These are phyloP conservation scores for Gadopsis marmoratus DNA, from an alignment of 2,797 vertebrate genomes.

Conservation along the genomic window DNA sequence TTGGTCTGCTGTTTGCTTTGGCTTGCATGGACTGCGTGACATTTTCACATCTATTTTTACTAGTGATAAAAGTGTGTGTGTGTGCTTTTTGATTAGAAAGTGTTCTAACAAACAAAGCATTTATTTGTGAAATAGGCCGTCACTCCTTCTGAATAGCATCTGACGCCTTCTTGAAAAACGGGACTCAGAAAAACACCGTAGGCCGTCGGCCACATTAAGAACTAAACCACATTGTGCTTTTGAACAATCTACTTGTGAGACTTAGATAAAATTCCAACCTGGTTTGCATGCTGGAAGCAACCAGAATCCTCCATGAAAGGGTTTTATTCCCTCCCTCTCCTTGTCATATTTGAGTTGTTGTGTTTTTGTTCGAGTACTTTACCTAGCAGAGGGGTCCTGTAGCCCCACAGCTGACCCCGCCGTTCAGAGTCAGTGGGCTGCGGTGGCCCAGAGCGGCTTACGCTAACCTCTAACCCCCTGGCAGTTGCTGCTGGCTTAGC, in stretches of 20 bases:
- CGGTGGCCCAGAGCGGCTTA: slow-evolving; percentile 65
- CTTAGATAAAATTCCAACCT: slow-evolving; percentile 11
- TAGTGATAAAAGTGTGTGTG: neutral
- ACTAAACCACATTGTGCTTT: neutral
- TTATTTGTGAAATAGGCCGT: slow-evolving; percentile 17
- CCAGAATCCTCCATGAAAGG: slow-evolving; percentile 24
- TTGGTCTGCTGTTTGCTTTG: neutral
- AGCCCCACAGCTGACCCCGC: slow-evolving; percentile 48
- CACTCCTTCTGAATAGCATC: neutral
- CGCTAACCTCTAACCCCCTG: slow-evolving; percentile 67
- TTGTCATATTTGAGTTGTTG: slow-evolving; percentile 10
- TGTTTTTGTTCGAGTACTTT: slow-evolving; percentile 11
- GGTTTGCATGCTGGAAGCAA: slow-evolving; percentile 6
- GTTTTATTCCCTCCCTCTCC: neutral
- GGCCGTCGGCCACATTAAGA: neutral
- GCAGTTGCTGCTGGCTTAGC: slow-evolving; percentile 52
- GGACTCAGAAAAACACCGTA: neutral
- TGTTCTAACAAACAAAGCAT: slow-evolving; percentile 17
- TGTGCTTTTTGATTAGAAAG: neutral
- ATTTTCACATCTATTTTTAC: neutral
- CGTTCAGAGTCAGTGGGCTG: slow-evolving; percentile 70
- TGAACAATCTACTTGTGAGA: slow-evolving; percentile 19
- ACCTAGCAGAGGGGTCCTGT: slow-evolving; percentile 30
- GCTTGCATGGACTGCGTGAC: neutral
- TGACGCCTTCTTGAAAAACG: slow-evolving; percentile 9